phyloP scores from a whole-genome alignment of 2,113 vertebrate genomes.

The Calyptomena viridis region DNA sequence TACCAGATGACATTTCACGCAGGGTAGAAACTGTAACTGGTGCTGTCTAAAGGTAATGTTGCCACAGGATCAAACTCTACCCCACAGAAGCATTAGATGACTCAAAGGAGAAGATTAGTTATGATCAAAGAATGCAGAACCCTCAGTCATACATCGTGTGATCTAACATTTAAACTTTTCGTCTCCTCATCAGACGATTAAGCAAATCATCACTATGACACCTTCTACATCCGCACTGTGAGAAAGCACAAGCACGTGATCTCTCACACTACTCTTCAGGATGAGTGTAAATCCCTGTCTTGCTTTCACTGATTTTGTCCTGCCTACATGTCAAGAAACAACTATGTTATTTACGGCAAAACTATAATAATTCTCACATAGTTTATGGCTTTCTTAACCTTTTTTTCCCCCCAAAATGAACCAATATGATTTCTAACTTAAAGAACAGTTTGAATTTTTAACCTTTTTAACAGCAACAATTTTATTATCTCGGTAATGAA shows the following conservation, averaged over 20 bases:
- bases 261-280: background rate
- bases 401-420: background rate
- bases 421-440: background rate
- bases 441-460: background rate
- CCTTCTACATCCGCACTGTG: background rate
- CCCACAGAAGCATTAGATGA: background rate
- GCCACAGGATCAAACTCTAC: background rate
- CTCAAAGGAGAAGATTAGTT: slow-evolving; percentile 15
- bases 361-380: background rate
- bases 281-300: background rate
- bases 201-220: slow-evolving; percentile 37
- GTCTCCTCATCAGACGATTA: background rate
- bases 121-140: slow-evolving; percentile 14
- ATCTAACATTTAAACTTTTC: background rate
- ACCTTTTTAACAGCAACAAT: background rate
- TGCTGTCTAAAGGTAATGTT: background rate
- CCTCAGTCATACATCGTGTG: background rate
- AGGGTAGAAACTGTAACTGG: background rate
- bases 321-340: background rate
- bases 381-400: background rate
- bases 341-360: background rate
- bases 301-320: background rate
- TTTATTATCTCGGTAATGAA: background rate
- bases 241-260: slow-evolving; percentile 13
- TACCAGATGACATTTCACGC: background rate